Evolutionary conservation across 1,140 invertebrate species (phyloP), one percentile per base, ranked within the genome.

Genomic region (Laodelphax striatellus): DNA sequence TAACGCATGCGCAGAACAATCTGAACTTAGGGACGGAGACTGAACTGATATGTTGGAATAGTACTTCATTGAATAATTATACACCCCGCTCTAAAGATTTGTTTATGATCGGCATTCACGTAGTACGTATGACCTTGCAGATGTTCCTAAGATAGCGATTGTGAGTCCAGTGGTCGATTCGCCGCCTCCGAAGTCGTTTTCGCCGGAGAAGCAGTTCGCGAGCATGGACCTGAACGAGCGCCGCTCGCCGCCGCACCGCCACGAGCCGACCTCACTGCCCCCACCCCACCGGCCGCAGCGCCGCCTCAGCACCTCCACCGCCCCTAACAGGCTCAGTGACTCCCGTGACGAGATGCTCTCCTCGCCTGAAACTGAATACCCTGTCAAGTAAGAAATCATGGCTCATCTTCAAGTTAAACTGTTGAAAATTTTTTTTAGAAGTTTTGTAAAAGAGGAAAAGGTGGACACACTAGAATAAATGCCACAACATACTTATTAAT

Each of bases 251-350:
- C 28, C 34, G 34, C 14, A 11, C 52, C n/a, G 38, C 22, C 59
- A 52, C 14, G 13, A 42, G 19, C 24, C 52, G n/a, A 74, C 5
- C 75, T 74, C 38, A 72, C 72, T 0, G 73, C 73, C 0, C 19
- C 58, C 11, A 75, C 71, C 1, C 72, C 72, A 8, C 63, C 71
- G 52, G 72, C 74, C 9, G 72, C 72, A 16, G 71, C 75, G 10
- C 73, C 74, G 75, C 72, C 73, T 19, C 22, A 55, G 38, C 22
- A 53, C 59, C 16, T 55, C 41, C 46, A 60, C 52, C 31, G 52
- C 53, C 41, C 58, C 58, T 21, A 53, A 38, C 16, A 60, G 28
- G 17, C 41, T 54, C 41, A 11, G 5, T 8, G 46, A 44, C 10
- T 58, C 21, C 10, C 19, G 19, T 1, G 42, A 58, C 14, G 62